Evolutionary conservation across 2,797 vertebrate species (phyloP).

Genomic region (Tapirus indicus): DNA sequence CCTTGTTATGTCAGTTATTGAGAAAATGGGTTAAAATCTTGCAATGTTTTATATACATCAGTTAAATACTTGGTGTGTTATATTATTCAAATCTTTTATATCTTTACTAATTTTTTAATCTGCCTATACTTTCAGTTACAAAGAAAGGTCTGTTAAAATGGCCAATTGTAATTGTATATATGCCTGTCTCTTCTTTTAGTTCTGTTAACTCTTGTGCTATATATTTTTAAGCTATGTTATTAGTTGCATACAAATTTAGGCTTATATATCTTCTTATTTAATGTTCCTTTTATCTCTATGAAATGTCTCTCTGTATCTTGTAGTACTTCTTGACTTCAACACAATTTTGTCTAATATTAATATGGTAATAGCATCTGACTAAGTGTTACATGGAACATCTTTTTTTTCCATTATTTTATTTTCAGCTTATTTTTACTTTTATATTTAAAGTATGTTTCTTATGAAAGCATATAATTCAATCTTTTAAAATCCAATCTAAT

Average conservation of each 20-base stretch:
- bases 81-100: constrained; percentile 30
- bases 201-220: background rate
- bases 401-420: background rate
- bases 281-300: background rate
- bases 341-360: background rate
- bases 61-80: background rate
- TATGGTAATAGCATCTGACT: background rate
- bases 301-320: background rate
- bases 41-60: background rate
- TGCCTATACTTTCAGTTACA: background rate
- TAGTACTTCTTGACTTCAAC: background rate
- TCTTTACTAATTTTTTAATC: background rate
- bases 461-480: background rate
- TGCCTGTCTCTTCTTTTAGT: background rate
- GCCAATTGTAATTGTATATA: background rate
- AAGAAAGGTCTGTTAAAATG: background rate
- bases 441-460: background rate
- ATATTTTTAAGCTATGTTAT: background rate
- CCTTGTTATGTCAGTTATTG: background rate
- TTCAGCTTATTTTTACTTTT: background rate
- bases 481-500: background rate
- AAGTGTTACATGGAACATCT: background rate
- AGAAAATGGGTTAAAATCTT: background rate
- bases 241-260: background rate
- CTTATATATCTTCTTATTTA: background rate